These are phyloP conservation scores for Semotilus atromaculatus DNA, from an alignment of 2,797 vertebrate species.

Conservation along the genomic window DNA sequence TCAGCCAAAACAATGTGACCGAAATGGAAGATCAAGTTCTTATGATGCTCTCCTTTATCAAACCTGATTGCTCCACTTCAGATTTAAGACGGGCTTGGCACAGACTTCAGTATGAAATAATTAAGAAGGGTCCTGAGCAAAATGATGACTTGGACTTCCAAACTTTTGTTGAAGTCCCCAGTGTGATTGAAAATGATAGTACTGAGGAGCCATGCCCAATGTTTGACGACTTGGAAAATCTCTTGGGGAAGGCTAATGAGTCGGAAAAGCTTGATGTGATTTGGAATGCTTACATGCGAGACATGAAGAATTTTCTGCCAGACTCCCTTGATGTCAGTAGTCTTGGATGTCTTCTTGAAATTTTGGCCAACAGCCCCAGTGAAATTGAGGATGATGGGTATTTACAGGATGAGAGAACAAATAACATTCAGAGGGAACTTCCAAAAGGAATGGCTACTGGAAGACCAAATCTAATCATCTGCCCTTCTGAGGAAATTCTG, in stretches of 20 bases:
- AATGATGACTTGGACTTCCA: constrained; percentile 78
- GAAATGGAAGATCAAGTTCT: constrained; percentile 77
- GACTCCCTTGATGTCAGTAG: constrained; percentile 81
- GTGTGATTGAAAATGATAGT: constrained; percentile 45
- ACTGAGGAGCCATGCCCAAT: constrained; percentile 37
- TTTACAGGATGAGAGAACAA: constrained; percentile 39
- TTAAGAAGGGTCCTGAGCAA: constrained; percentile 67
- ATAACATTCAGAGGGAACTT: constrained; percentile 71
- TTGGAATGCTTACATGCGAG: constrained; percentile 84
- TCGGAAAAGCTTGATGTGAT: constrained; percentile 73
- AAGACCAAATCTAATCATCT: constrained; percentile 89
- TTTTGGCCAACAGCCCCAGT: constrained; percentile 74
- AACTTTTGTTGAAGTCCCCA: constrained; percentile 71
- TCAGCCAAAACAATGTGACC: constrained; percentile 68
- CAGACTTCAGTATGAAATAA: constrained; percentile 74
- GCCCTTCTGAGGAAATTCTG: constrained; percentile 84
- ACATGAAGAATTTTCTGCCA: constrained; percentile 80
- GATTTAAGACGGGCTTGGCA: constrained; percentile 76
- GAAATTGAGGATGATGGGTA: constrained; percentile 35
- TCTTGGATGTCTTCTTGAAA: constrained; percentile 80
- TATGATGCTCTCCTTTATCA: constrained; percentile 92
- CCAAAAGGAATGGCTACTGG: constrained; percentile 79
- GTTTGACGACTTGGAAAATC: constrained; percentile 48
- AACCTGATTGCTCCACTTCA: constrained; percentile 71
- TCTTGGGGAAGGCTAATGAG: constrained; percentile 61